Base-by-base conservation (phyloP, 2,797 vertebrate genomes). In the Parotocinclus haroldoi region DNA sequence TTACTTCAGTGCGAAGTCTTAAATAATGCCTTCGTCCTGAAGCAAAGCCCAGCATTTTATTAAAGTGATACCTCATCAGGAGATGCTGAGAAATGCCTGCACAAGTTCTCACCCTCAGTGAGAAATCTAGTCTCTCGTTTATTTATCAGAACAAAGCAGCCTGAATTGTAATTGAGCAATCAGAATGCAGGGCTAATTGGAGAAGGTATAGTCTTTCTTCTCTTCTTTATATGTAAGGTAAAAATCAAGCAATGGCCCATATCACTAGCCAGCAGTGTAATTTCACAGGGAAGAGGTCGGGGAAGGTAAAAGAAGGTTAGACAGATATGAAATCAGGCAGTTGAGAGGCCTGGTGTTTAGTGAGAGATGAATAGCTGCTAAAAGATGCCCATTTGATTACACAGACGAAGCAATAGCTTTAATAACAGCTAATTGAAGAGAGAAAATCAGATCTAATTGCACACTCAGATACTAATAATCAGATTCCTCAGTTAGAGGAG, bases 131-230 rank as follows among this genome's bases (percentile, higher is more conserved):
- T 5, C 27, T 27, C 51, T 14, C 74, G 72, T 76, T 85, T 84
- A 85, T 88, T 90, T 85, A 87, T 87, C 83, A 83, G 72, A 58
- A 72, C 87, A 86, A 88, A 89, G 85, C 81, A 79, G 87, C 84
- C 85, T 80, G 79, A 87, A 89, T 88, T 81, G 77, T 84, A 90
- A 87, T 85, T 80, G 58, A 87, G 87, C 87, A 88, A 90, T 88
- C 89, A 90, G 81, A 84, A 84, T 77, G 78, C 80, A 72, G 63
- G 77, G 80, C 85, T 89, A 87, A 90, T 90, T 90, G 89, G 88
- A 87, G 82, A 72, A 56, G 72, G 81, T 60, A 39, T 65, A 72
- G 58, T 13, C 44, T 37, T 67, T 66, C 52, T 57, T 52, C 57
- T 66, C 14, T 40, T 55, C 10, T 48, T 42, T 68, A 3, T 11